Percentiles rank a stretch among this genome's conserved stretches.
Conservation (phyloP, 2,797 vertebrate species). For the Poecilia wingei region DNA sequence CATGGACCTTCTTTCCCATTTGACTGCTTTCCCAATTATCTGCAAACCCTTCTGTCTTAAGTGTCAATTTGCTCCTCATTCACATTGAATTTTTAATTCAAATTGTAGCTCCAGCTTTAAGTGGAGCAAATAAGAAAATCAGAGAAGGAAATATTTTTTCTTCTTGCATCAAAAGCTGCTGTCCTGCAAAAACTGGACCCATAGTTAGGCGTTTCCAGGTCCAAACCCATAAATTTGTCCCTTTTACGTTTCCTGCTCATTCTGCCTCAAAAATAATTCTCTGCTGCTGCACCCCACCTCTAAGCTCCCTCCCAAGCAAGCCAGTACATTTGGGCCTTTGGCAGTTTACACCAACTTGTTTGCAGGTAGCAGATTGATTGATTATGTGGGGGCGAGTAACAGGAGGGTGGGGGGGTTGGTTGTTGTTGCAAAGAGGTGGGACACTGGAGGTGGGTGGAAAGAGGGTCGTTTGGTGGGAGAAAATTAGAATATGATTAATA, state of each 20-base stretch:
- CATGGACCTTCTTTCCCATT: constrained; percentile 42
- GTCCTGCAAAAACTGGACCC: constrained; percentile 47
- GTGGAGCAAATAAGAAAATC: not conserved
- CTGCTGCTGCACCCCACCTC: not conserved
- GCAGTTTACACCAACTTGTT: constrained; percentile 70
- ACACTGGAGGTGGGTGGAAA: constrained; percentile 27
- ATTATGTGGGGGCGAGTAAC: constrained; percentile 33
- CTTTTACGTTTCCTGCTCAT: constrained; percentile 26
- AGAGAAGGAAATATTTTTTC: constrained; percentile 1
- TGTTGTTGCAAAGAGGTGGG: constrained; percentile 25
- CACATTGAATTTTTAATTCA: constrained; percentile 20
- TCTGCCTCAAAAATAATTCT: constrained; percentile 12
- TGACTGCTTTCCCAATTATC: constrained; percentile 46
- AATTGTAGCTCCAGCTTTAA: not conserved
- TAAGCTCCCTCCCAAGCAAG: constrained; percentile 28
- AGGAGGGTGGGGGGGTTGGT: not conserved
- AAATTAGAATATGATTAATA: constrained; percentile 89
- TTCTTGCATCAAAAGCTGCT: constrained; percentile 33
- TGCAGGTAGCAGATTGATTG: constrained; percentile 77
- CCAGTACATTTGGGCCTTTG: constrained; percentile 62
- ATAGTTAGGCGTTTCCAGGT: constrained; percentile 23
- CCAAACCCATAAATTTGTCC: constrained; percentile 28
- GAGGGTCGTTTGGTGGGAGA: constrained; percentile 59
- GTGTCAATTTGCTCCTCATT: constrained; percentile 6
- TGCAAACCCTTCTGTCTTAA: constrained; percentile 8